phyloP scores from a whole-genome alignment of 2,797 vertebrate genomes.

The Myiotriccus ornatus region DNA sequence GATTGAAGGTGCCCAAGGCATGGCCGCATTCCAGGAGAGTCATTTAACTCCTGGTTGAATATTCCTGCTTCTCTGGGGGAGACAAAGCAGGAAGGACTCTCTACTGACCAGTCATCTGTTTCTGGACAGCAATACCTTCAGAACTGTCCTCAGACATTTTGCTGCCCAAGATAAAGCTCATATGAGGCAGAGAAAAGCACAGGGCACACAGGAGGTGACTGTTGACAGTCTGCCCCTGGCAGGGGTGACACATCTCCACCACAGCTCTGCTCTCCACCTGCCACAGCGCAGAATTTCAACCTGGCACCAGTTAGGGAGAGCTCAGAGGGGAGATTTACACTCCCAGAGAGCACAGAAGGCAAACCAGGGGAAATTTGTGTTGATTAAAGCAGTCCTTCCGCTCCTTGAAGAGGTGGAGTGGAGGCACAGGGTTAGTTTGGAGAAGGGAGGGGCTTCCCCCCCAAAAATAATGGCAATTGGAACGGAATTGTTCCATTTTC shows the following conservation, averaged over 20 bases:
- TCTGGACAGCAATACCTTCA: neutral
- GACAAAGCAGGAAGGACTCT: too few species aligned
- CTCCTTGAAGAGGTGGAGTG: neutral
- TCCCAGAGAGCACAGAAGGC: neutral
- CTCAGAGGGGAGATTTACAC: neutral
- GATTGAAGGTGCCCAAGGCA: neutral
- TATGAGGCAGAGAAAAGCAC: neutral
- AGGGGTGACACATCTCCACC: neutral
- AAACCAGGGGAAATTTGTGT: neutral
- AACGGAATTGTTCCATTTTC: neutral
- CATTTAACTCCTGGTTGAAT: neutral
- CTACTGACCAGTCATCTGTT: neutral
- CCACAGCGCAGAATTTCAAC: neutral
- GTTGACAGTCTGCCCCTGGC: neutral
- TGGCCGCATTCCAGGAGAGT: neutral
- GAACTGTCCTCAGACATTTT: neutral
- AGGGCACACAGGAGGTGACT: neutral
- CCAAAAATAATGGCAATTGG: neutral
- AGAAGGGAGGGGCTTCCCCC: neutral
- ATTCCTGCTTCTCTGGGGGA: neutral
- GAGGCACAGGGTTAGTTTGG: neutral
- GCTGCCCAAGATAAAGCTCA: neutral
- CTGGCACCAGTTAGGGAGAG: neutral
- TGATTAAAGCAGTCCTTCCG: accelerated
- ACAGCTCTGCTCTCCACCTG: neutral